Evolutionary conservation across 2,888 invertebrate genomes (phyloP).

Genomic region (Trachelus iudaicus): DNA sequence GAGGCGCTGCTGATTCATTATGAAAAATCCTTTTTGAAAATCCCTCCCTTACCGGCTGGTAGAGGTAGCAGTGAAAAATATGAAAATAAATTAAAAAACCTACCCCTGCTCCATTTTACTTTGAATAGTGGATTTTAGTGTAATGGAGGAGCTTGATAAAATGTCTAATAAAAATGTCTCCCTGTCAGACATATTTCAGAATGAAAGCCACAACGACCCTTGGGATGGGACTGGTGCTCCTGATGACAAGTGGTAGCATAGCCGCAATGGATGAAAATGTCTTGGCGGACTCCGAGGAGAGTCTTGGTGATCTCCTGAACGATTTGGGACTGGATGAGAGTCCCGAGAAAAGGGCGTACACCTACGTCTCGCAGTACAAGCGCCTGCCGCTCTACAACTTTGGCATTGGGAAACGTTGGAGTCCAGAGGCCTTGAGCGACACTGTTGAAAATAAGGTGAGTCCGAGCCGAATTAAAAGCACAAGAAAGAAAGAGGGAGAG

Average conservation of each 20-base stretch:
- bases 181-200: background rate
- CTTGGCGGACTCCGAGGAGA: conserved; percentile 15
- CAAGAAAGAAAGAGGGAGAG: background rate
- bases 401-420: conserved; percentile 63
- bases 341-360: conserved; percentile 68
- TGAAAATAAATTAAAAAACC: background rate
- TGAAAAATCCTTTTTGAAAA: background rate
- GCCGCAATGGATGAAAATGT: conserved; percentile 37
- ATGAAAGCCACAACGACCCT: background rate
- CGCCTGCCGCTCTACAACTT: conserved; percentile 69
- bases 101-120: background rate
- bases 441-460: conserved; percentile 64
- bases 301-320: conserved; percentile 18
- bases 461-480: background rate
- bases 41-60: background rate
- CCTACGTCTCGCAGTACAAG: conserved; percentile 74
- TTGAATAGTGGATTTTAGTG: background rate
- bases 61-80: background rate
- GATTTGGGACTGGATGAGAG: conserved; percentile 24
- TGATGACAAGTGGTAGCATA: background rate
- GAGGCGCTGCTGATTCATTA: background rate
- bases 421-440: conserved; percentile 49
- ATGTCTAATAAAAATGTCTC: background rate
- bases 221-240: background rate
- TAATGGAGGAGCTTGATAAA: background rate